Base-by-base conservation (phyloP, 2,797 vertebrate genomes). In the Darevskia mixta region DNA sequence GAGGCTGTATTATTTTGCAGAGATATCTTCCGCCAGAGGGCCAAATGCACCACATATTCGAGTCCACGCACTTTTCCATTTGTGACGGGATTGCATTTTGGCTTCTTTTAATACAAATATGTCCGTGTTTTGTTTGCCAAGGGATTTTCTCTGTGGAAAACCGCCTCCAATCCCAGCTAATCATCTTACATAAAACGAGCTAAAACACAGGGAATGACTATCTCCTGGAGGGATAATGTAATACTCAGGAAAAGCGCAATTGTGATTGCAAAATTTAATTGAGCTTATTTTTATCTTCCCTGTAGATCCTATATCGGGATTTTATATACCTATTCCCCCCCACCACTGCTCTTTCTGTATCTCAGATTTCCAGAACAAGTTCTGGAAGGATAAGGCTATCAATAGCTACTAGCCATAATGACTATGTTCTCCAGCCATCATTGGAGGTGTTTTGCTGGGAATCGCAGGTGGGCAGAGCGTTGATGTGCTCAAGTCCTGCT, bases 191-290 rank as follows among this genome's bases (percentile, higher is more conserved):
- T 23, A 89, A 7, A 13, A 64, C 0, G 32, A 90, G 58, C 35
- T 49, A 91, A 64, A 93, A 88, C 86, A 8, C n/a, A 58, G 18
- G 7, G 86, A 92, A 88, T 23, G 41, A 79, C 83, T 64, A 87
- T 66, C 79, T 89, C 32, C 75, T 41, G 23, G 72, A 85, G 80
- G 79, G 45, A 6, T 85, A 76, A 91, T 93, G 78, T 49, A 83
- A 88, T 69, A 81, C 32, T 32, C 71, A 79, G 38, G n/a, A 20
- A 90, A 91, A 55, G 41, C 88, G 45, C 45, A 84, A 41, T 38
- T 20, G 79, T 15, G 23, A 64, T 91, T 29, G 4, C 4, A 32
- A 82, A 79, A 64, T 88, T 88, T 79, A 91, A 90, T 38, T 77
- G 61, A 86, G 49, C 6, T 23, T 55, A 83, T 91, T 89, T 83